Base-by-base conservation (phyloP, 2,797 vertebrate species). In the Sebastes iracundus region DNA sequence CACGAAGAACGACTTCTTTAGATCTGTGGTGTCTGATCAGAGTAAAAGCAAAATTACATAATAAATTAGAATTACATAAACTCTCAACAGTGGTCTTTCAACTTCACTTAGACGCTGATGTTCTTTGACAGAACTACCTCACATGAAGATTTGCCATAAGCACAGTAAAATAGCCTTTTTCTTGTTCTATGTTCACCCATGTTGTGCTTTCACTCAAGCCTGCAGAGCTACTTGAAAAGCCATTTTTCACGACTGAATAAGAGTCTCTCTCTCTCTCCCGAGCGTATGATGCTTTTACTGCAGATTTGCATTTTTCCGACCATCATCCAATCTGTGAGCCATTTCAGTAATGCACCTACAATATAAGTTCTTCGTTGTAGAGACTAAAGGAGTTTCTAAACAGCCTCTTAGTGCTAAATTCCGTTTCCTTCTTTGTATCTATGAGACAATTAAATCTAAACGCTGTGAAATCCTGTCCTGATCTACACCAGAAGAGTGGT, bases 291-390 rank as follows among this genome's bases (percentile, higher is more conserved):
- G 53, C 56, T 77, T 81, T 82, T 23, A 59, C 30, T 52, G 53
- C 33, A 52, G 33, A 60, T 60, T 30, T 66, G 66, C 9, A 56
- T 35, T 53, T 64, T 58, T 65, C 66, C 6, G 4, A 49, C 30
- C 58, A 66, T 71, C 67, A 60, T 82, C n/a, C 28, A 76, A 71
- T 68, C 61, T 70, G 27, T 20, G 28, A 68, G 35, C 64, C 35
- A 73, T 86, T 81, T 76, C 80, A 60, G 64, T 68, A 83, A 78
- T 72, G 53, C 52, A 59, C 30, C 23, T 65, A 5, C n/a, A 80
- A 66, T 60, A 73, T 74, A 42, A 72, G 18, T 73, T 72, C 22
- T 61, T 53, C 32, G 22, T 33, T 27, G 13, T n/a, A 4, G 14
- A 72, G 59, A 70, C 0, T 27, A 72, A 66, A 67, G 3, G 0